Evolutionary conservation across 23 tunicate species (phyloP).

Genomic region (Corella eumyota): DNA sequence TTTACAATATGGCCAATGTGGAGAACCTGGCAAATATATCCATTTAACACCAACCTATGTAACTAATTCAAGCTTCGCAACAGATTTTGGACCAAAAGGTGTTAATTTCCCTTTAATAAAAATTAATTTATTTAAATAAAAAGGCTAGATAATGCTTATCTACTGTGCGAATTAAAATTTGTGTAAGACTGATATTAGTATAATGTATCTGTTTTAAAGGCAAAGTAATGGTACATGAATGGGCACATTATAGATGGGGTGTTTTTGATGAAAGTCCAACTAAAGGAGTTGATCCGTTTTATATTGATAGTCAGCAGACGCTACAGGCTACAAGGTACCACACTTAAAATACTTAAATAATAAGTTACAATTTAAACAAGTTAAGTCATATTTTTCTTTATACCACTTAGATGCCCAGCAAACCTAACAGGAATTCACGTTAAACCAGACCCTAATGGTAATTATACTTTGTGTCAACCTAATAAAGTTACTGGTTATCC

Average conservation of each 20-base stretch:
- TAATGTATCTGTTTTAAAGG: too few species aligned
- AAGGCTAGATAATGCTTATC: too few species aligned
- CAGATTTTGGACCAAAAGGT: slow-evolving; percentile 48
- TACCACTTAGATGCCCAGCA: slow-evolving; percentile 7
- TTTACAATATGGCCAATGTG: slow-evolving; percentile 43
- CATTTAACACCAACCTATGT: slow-evolving; percentile 41
- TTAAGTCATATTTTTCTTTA: too few species aligned
- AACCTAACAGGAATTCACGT: not conserved
- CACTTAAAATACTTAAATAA: too few species aligned
- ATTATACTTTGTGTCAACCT: not conserved
- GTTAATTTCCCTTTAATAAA: too few species aligned
- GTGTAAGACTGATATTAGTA: too few species aligned
- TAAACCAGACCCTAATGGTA: not conserved
- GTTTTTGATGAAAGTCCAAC: slow-evolving; percentile 63
- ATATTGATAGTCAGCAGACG: slow-evolving; percentile 5
- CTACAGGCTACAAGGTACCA: slow-evolving; percentile 5
- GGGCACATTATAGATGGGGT: slow-evolving; percentile 83
- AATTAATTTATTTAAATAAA: too few species aligned
- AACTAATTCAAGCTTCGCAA: slow-evolving; percentile 2
- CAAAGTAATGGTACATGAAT: slow-evolving; percentile 57
- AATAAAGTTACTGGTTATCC: slow-evolving; percentile 6
- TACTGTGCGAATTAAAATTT: too few species aligned
- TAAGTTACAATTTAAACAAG: too few species aligned
- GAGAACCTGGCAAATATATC: slow-evolving; percentile 34
- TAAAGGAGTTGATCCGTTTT: slow-evolving; percentile 37